Evolutionary conservation across 2,113 vertebrate species (phyloP), one percentile per base, ranked within the genome.

Genomic region (Abramis brama): DNA sequence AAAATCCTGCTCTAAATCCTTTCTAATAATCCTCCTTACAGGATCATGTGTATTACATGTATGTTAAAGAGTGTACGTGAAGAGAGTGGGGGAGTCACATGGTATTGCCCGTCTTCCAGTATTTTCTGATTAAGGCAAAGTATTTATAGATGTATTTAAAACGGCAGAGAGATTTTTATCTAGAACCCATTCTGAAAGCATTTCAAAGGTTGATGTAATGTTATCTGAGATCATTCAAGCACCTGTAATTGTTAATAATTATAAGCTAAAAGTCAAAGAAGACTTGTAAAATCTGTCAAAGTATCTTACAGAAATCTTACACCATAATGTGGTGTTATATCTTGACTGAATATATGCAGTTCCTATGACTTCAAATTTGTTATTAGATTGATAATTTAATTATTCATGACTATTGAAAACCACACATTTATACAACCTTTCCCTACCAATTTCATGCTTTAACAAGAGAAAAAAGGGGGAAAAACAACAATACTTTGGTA

Each of bases 1-100:
- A 89, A 92, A 91, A 92, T 89, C 90, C 79, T 92, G 91, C 83
- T 88, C 91, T 89, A 93, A 92, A 91, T 82, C 90, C 88, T 91
- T 91, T 86, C 86, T 89, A 91, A 90, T 94, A 94, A 94, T 94
- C 93, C 92, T 79, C 27, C 85, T 91, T 89, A 89, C 90, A 89
- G 86, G 86, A 89, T 93, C 91, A 93, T 86, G 88, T 93, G 39
- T 21, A 64, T 43, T 60, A 66, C 17, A 75, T 86, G 78, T 64
- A 62, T 74, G 68, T 45, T 27, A 78, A 78, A 78, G 25, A 50
- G 59, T 50, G 10, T 52, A 33, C 2, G 17, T 27, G 10, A 43
- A 70, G 76, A 55, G 15, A 73, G 25, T 2, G 64, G 50, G 47
- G 47, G 43, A 23, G 5, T 85, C 59, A 77, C 78, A 82, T 79